These are phyloP conservation scores for Muscidifurax raptorellus DNA, from an alignment of 1,140 invertebrate species.

Conservation along the genomic window DNA sequence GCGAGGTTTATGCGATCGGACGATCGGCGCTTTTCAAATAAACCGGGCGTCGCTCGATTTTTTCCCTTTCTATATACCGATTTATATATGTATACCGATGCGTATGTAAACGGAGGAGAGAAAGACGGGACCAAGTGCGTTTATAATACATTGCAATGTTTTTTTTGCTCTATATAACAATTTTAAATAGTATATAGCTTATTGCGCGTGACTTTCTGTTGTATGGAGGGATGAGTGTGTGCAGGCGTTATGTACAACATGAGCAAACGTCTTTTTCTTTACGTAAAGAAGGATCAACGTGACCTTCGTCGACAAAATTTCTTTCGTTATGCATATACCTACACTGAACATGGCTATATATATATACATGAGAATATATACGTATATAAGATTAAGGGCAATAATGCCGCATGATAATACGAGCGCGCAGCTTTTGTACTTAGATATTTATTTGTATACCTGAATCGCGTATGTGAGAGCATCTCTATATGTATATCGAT, in stretches of 20 bases:
- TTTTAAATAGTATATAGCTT: no score
- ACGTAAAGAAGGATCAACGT: conserved; percentile 1
- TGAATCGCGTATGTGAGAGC: conserved; percentile 1
- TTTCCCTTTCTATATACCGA: conserved; percentile 2
- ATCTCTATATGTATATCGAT: not conserved
- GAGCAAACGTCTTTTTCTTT: conserved; percentile 35
- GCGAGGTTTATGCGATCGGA: not conserved
- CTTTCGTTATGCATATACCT: not conserved
- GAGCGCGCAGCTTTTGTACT: conserved; percentile 66
- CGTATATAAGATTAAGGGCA: not conserved
- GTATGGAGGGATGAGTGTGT: no score
- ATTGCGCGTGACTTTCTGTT: no score
- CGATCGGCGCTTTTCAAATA: conserved; percentile 16
- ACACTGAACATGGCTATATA: not conserved
- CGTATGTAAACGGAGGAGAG: not conserved
- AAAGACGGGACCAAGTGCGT: not conserved
- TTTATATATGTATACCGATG: not conserved
- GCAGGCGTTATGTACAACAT: no score
- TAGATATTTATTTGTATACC: conserved; percentile 71
- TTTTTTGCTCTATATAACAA: no score
- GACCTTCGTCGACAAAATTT: no score
- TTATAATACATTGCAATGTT: no score
- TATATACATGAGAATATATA: not conserved
- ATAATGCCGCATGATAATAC: not conserved
- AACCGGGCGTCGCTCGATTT: not conserved